Percentiles rank a stretch among this genome's conserved stretches.
Conservation (phyloP, 2,113 vertebrate genomes). For the Leptosomus discolor region DNA sequence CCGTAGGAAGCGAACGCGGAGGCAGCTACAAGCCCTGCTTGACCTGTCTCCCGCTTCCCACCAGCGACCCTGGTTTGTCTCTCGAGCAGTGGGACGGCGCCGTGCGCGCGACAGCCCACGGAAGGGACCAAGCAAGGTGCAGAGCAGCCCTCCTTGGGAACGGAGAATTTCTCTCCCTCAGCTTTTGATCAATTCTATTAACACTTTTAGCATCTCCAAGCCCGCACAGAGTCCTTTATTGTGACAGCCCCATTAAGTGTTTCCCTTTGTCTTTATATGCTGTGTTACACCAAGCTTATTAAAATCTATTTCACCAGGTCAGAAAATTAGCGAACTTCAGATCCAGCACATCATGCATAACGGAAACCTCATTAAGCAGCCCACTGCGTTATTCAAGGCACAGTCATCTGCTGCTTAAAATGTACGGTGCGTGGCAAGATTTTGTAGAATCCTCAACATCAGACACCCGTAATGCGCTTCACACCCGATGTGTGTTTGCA, state of each 20-base stretch:
- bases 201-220: neutral
- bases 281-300: neutral
- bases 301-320: conserved; percentile 42
- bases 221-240: neutral
- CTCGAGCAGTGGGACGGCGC: fast-evolving
- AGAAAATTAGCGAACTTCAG: conserved; percentile 36
- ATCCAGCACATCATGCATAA: neutral
- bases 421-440: neutral
- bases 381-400: neutral
- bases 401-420: neutral
- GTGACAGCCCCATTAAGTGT: neutral
- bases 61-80: neutral
- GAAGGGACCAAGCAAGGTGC: neutral
- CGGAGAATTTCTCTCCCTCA: neutral
- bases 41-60: neutral
- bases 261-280: neutral
- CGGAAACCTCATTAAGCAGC: neutral
- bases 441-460: neutral
- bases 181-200: neutral
- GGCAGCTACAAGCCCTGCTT: neutral
- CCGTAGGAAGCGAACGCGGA: fast-evolving
- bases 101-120: neutral
- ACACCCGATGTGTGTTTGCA: neutral
- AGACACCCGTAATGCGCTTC: neutral
- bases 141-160: neutral